Evolutionary conservation across 2,113 vertebrate species (phyloP).

Genomic region (Pluvianellus socialis): DNA sequence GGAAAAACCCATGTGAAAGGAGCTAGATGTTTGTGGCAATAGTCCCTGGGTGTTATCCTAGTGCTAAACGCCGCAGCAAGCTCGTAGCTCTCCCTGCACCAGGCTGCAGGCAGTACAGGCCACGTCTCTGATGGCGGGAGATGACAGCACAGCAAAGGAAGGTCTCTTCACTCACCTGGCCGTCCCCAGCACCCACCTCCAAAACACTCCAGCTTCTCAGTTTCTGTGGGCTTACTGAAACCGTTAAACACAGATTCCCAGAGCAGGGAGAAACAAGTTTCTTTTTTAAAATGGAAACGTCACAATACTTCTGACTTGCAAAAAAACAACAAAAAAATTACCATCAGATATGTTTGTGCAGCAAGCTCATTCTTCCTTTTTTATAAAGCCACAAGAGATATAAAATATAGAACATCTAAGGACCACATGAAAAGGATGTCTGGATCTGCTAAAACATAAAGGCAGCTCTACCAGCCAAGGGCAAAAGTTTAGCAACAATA

Average conservation of each 20-base stretch:
- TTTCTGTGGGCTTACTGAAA: background rate
- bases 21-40: background rate
- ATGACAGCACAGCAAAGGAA: background rate
- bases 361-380: constrained; percentile 44
- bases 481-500: constrained; percentile 72
- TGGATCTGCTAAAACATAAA: constrained; percentile 54
- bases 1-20: fast-evolving
- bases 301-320: constrained; percentile 35
- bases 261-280: background rate
- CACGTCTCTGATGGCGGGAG: fast-evolving
- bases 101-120: background rate
- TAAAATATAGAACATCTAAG: constrained; percentile 58
- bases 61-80: background rate
- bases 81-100: background rate
- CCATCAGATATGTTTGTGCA: constrained; percentile 51
- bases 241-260: background rate
- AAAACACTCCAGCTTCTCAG: background rate
- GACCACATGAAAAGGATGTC: constrained; percentile 66
- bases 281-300: background rate
- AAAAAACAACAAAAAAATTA: constrained; percentile 12
- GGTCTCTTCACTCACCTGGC: background rate
- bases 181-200: background rate
- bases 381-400: constrained; percentile 65
- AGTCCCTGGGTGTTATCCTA: background rate
- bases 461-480: constrained; percentile 46